Evolutionary conservation across 1,140 invertebrate genomes (phyloP), one percentile per base, ranked within the genome.

Genomic region (Lerema accius): DNA sequence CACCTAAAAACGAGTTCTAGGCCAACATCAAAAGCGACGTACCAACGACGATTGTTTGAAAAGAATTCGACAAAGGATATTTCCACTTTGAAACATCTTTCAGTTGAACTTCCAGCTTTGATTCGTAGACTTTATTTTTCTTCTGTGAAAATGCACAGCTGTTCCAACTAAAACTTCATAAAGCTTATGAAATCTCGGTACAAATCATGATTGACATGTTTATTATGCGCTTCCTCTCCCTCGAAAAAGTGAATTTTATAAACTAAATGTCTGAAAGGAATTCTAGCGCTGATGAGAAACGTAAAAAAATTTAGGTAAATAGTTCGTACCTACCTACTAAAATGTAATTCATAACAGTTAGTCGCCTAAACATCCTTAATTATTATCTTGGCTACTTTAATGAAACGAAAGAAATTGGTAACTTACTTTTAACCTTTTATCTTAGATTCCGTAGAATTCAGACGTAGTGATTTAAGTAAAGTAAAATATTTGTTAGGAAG

Each of bases 31-130:
- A 75, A 75, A 55, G 53, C 55, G 23, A n/a, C 19, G 14, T 15
- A 60, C 37, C 35, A 53, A 40, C 39, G 56, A 63, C 53, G 60
- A 75, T 69, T 78, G 76, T 73, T 78, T 76, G 66, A 69, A 69
- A 78, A 73, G 70, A 64, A 72, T 71, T 71, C 68, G 58, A 68
- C 75, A 74, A 74, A 77, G 65, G 67, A 67, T 74, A 64, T 62
- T 69, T 48, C 15, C 53, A 45, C 40, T 58, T 58, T 58, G 23
- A 45, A 45, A 58, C 53, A 45, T 58, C 53, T 58, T 58, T 43
- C 53, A 56, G 40, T 40, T 32, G n/a, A 17, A 43, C 19, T 42
- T 14, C 26, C 16, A 17, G 23, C 53, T 68, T 69, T 65, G 59
- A 62, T 61, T 59, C 59, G 37, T 32, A 60, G 28, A 55, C 48